phyloP scores from a whole-genome alignment of 2,888 invertebrate species.

The Pollenia angustigena region DNA sequence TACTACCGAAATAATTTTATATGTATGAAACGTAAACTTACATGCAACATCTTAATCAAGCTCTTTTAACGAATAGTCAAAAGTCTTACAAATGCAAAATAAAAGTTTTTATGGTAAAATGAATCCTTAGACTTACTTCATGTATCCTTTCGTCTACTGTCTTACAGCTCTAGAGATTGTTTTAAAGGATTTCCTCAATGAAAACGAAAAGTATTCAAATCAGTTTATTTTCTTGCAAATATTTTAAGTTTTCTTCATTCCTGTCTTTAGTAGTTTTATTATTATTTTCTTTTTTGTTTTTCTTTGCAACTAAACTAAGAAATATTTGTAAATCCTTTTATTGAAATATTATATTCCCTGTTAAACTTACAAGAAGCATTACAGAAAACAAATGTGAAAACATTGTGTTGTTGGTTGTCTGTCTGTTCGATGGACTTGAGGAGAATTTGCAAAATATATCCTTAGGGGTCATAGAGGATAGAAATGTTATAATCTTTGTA shows the following conservation, averaged over 20 bases:
- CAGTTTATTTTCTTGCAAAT: conserved; percentile 23
- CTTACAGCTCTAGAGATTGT: conserved; percentile 57
- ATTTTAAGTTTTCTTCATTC: conserved; percentile 33
- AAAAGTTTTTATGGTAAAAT: conserved; percentile 50
- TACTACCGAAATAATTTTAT: not conserved
- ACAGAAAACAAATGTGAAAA: conserved; percentile 67
- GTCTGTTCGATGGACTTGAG: conserved; percentile 1
- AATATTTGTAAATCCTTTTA: conserved; percentile 72
- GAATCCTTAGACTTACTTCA: conserved; percentile 62
- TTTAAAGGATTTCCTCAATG: conserved; percentile 54
- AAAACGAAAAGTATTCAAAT: conserved; percentile 29
- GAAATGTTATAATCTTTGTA: conserved; percentile 59
- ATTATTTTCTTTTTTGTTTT: not conserved
- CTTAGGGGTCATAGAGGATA: conserved; percentile 50
- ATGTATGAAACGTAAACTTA: not conserved
- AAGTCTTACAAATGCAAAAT: conserved; percentile 62
- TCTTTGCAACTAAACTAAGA: conserved; percentile 20
- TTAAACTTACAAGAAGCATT: conserved; percentile 65
- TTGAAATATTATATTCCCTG: conserved; percentile 71
- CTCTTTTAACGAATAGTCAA: conserved; percentile 50
- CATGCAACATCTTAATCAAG: conserved; percentile 65
- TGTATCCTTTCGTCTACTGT: conserved; percentile 46
- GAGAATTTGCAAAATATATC: conserved; percentile 43
- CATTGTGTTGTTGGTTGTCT: conserved; percentile 45
- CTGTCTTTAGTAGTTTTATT: conserved; percentile 16